Evolutionary conservation across 1,140 invertebrate species (phyloP).

Genomic region (Drosophila tropicalis): DNA sequence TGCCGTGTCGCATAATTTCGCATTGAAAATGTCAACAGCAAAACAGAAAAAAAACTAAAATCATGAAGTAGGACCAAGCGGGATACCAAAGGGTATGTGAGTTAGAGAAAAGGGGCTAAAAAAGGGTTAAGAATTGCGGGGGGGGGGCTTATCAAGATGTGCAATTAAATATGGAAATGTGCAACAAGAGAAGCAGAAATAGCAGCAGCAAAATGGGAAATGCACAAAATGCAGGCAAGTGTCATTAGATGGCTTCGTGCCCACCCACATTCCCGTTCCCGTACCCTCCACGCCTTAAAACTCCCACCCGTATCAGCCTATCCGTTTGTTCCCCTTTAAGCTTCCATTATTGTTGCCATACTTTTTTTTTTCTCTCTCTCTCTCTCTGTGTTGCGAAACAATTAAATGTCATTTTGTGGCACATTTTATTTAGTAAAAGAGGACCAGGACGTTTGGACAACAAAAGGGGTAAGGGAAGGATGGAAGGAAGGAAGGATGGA

Average conservation of each 20-base stretch:
- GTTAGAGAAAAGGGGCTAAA: neutral
- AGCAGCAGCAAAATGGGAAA: slow-evolving; percentile 51
- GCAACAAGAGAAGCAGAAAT: slow-evolving; percentile 42
- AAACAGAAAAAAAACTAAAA: neutral
- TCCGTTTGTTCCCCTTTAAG: neutral
- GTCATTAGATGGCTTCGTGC: slow-evolving; percentile 37
- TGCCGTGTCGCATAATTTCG: slow-evolving; percentile 64
- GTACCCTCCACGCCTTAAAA: neutral
- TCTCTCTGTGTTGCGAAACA: slow-evolving; percentile 40
- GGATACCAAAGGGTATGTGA: neutral
- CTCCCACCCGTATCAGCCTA: neutral
- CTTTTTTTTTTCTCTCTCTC: slow-evolving; percentile 7
- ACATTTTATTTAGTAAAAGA: slow-evolving; percentile 74
- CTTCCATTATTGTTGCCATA: slow-evolving; percentile 15
- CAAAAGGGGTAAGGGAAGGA: neutral
- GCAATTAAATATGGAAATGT: slow-evolving; percentile 81
- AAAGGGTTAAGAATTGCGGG: neutral
- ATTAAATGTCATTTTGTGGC: slow-evolving; percentile 75
- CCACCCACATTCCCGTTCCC: neutral
- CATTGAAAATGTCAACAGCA: slow-evolving; percentile 63
- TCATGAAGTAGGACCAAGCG: neutral
- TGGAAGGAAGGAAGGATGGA: neutral
- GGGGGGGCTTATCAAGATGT: slow-evolving; percentile 70
- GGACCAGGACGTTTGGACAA: neutral
- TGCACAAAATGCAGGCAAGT: slow-evolving; percentile 64